Evolutionary conservation across 2,888 invertebrate species (phyloP).

Genomic region (Andrena dorsata): DNA sequence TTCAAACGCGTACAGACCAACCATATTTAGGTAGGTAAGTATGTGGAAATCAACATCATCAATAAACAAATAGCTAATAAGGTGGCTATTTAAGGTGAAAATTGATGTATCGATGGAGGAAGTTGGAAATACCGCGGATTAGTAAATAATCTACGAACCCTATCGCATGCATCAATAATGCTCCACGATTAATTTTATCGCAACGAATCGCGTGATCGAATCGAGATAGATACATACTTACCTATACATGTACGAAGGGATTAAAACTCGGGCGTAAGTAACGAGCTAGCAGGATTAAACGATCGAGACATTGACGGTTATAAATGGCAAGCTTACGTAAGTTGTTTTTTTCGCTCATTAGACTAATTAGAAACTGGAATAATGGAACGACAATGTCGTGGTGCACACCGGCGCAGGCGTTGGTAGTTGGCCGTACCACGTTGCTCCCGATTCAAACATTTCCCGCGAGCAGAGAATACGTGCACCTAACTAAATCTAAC

Average conservation of each 20-base stretch:
- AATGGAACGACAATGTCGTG: constrained; percentile 12
- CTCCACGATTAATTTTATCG: constrained; percentile 13
- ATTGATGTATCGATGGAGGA: neutral
- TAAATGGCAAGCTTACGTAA: constrained; percentile 50
- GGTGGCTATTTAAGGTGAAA: no score
- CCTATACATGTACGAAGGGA: neutral
- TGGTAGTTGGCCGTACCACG: neutral
- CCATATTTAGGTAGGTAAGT: no score
- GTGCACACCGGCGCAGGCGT: neutral
- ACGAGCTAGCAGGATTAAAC: constrained; percentile 27
- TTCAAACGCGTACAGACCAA: neutral
- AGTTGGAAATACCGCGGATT: neutral
- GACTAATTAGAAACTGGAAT: constrained; percentile 50
- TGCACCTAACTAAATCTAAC: constrained; percentile 1
- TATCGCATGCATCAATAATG: neutral
- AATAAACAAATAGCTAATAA: no score
- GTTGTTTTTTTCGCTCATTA: constrained; percentile 56
- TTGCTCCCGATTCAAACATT: constrained; percentile 14
- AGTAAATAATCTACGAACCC: neutral
- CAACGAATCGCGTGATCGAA: constrained; percentile 3
- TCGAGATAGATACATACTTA: constrained; percentile 3
- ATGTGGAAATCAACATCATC: neutral
- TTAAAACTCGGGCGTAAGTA: neutral
- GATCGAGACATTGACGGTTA: constrained; percentile 33
- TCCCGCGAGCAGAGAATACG: neutral